Evolutionary conservation across 2,797 vertebrate species (phyloP).

Genomic region (Sardinella longiceps): DNA sequence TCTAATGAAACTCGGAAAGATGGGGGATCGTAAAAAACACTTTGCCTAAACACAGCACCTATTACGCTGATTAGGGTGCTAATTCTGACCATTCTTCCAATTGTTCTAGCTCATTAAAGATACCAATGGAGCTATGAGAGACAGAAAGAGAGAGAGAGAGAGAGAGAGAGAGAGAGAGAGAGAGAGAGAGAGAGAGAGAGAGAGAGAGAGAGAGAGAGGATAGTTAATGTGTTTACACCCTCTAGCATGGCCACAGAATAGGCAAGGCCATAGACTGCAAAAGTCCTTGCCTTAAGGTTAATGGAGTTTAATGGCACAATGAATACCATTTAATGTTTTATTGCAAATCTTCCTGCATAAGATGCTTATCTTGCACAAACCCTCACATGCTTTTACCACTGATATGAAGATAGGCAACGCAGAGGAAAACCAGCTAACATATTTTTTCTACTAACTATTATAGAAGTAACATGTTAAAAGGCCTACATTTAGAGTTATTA

Average conservation of each 20-base stretch:
- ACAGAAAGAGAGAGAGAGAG: neutral
- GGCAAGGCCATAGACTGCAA: neutral
- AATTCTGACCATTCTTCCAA: constrained; percentile 37
- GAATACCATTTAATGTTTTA: neutral
- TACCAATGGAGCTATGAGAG: constrained; percentile 23
- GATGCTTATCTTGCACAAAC: neutral
- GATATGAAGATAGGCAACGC: too few relatives aligned
- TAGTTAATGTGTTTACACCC: neutral
- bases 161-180: neutral
- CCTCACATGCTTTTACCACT: too few relatives aligned
- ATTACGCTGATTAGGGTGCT: constrained; percentile 28
- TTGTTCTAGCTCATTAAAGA: constrained; percentile 49
- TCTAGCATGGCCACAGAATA: neutral
- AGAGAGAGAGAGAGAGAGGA: neutral
- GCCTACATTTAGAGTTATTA: too few relatives aligned
- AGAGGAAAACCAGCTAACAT: too few relatives aligned
- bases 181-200: neutral
- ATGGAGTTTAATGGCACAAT: neutral
- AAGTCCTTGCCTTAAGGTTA: neutral
- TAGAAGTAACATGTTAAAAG: too few relatives aligned
- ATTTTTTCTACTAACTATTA: too few relatives aligned
- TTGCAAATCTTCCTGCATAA: neutral
- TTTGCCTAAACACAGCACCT: neutral
- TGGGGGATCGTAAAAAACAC: neutral
- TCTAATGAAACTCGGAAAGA: neutral